These are phyloP conservation scores for Gymnoscelis rufifasciata DNA, from an alignment of 2,888 invertebrate genomes.

Conservation along the genomic window DNA sequence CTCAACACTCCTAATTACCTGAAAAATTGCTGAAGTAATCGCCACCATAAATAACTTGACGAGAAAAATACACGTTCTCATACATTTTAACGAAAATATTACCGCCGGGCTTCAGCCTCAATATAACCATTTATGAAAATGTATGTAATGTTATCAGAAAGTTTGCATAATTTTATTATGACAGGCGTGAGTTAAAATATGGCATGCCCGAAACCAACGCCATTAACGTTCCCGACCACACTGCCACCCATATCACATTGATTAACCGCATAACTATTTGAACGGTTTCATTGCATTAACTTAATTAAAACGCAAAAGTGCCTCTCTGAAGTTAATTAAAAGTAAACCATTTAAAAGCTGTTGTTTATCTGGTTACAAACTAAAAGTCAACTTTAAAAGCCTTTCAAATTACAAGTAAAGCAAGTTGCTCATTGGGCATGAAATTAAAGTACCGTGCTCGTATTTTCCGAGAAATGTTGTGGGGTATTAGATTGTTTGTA, in stretches of 20 bases:
- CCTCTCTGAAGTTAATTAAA: constrained; percentile 6
- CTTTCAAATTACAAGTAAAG: constrained; percentile 3
- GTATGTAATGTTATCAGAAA: constrained; percentile 4
- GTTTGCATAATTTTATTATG: constrained; percentile 13
- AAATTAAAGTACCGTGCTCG: neutral
- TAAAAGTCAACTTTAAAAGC: constrained; percentile 1
- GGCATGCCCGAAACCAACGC: constrained; percentile 4
- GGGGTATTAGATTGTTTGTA: constrained; percentile 2
- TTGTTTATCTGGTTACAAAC: neutral
- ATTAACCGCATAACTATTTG: constrained; percentile 8
- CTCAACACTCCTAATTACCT: constrained; percentile 43
- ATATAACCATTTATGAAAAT: constrained; percentile 3
- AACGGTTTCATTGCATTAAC: constrained; percentile 7
- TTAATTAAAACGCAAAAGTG: constrained; percentile 4
- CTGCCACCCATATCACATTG: constrained; percentile 9
- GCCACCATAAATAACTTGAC: too few relatives aligned
- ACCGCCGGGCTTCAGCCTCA: neutral
- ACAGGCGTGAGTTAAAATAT: constrained; percentile 10
- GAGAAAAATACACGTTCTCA: neutral
- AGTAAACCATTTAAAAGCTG: constrained; percentile 8
- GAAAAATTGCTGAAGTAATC: too few relatives aligned
- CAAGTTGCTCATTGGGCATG: constrained; percentile 2
- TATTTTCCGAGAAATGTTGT: constrained; percentile 6
- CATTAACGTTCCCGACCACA: constrained; percentile 2
- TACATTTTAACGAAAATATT: neutral